phyloP scores from a whole-genome alignment of 2,113 vertebrate species.

The Synchiropus splendidus region DNA sequence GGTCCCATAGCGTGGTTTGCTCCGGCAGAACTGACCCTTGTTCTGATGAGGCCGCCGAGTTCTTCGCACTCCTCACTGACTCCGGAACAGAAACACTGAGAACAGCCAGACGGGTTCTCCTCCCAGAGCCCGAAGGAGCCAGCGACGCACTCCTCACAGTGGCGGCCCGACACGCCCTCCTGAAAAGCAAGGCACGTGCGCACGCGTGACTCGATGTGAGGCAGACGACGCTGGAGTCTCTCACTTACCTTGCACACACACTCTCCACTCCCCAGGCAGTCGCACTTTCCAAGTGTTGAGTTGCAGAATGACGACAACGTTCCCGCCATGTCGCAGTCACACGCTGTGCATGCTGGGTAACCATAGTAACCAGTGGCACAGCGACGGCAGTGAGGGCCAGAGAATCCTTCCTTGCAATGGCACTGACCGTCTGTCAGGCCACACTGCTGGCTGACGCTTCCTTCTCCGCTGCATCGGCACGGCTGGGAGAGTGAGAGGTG shows the following conservation, averaged over 20 bases:
- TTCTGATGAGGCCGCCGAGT: conserved; percentile 66
- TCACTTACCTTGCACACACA: conserved; percentile 86
- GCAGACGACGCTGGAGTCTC: not conserved
- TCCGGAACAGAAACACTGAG: conserved; percentile 83
- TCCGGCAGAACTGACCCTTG: conserved; percentile 66
- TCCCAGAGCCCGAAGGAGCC: conserved; percentile 73
- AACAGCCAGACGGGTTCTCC: conserved; percentile 70
- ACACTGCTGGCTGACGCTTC: conserved; percentile 69
- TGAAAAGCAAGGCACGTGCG: conserved; percentile 27
- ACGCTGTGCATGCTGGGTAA: conserved; percentile 78
- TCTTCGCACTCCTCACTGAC: conserved; percentile 73
- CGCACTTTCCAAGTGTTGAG: conserved; percentile 62
- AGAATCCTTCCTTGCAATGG: conserved; percentile 68
- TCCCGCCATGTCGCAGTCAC: conserved; percentile 77
- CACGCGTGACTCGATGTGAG: not conserved
- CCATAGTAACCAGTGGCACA: conserved; percentile 76
- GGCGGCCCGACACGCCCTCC: conserved; percentile 77
- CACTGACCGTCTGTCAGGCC: conserved; percentile 71
- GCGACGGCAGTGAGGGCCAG: conserved; percentile 64
- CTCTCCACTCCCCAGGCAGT: conserved; percentile 66
- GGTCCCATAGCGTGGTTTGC: too few species aligned
- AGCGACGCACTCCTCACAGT: conserved; percentile 74
- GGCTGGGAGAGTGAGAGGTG: conserved; percentile 48
- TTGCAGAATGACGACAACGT: conserved; percentile 69
- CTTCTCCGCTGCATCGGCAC: conserved; percentile 73